Percentiles rank a stretch among this genome's conserved stretches.
These are phyloP conservation scores for Caracal caracal DNA, from an alignment of 2,113 vertebrate genomes.

Conservation along the genomic window DNA sequence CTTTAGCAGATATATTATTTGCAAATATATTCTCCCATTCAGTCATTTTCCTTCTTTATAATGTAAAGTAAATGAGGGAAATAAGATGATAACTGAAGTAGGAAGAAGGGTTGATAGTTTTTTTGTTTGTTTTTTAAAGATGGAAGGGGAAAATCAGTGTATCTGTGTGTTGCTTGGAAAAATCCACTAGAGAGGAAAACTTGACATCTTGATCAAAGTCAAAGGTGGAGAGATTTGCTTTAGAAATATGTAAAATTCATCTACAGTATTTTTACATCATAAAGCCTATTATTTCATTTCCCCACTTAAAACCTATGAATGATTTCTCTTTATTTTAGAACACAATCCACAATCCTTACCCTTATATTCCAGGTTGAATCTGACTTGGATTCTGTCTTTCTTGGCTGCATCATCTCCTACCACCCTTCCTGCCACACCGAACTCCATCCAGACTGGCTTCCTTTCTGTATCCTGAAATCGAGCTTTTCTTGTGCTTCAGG, in stretches of 20 bases:
- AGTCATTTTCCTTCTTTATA: background rate
- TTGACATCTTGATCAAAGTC: background rate
- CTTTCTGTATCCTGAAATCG: background rate
- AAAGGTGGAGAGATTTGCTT: background rate
- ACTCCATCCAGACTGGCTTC: no score
- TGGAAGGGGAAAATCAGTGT: background rate
- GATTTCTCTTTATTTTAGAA: background rate
- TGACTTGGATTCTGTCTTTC: background rate
- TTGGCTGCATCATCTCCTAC: background rate
- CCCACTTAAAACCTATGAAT: background rate
- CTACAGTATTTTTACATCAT: background rate
- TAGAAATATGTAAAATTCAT: background rate
- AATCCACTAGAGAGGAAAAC: background rate
- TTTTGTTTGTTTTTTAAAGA: background rate
- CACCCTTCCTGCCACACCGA: background rate
- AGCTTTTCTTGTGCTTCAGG: background rate
- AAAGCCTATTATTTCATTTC: background rate
- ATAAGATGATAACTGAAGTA: background rate
- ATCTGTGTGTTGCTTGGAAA: background rate
- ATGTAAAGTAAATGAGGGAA: background rate
- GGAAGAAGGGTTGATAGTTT: background rate
- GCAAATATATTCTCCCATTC: background rate
- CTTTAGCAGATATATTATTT: background rate
- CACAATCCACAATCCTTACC: background rate
- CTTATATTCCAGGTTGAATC: background rate